These are phyloP conservation scores for Conops quadrifasciatus DNA, from an alignment of 2,888 invertebrate genomes.

Conservation along the genomic window DNA sequence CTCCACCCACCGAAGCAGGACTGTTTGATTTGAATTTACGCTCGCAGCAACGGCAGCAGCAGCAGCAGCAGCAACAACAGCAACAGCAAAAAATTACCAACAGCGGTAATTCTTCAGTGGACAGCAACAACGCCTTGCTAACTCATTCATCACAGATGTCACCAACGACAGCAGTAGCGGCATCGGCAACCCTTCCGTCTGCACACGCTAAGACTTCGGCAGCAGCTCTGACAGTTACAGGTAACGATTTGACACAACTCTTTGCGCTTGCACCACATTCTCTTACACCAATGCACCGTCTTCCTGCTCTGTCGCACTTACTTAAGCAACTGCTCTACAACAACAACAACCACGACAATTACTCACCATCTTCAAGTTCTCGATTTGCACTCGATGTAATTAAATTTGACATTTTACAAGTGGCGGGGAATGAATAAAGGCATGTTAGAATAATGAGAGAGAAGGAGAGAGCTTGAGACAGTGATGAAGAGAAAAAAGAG, in stretches of 20 bases:
- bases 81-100: conserved; percentile 38
- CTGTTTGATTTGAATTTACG: conserved; percentile 56
- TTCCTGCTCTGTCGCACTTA: background rate
- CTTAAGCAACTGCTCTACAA: background rate
- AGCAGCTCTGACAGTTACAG: conserved; percentile 44
- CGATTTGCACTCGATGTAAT: conserved; percentile 2
- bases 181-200: conserved; percentile 36
- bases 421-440: too few relatives aligned
- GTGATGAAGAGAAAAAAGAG: too few relatives aligned
- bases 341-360: background rate
- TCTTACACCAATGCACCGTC: background rate
- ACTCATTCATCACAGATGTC: conserved; percentile 25
- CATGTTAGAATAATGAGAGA: too few relatives aligned
- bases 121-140: conserved; percentile 39
- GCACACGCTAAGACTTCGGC: conserved; percentile 39
- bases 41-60: conserved; percentile 42
- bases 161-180: conserved; percentile 32
- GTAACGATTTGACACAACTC: conserved; percentile 37
- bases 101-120: conserved; percentile 52
- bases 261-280: background rate
- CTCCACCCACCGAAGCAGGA: conserved; percentile 53
- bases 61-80: conserved; percentile 33
- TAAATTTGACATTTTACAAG: background rate
- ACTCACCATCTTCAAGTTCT: background rate
- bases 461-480: too few relatives aligned